Conservation (phyloP, 2,113 vertebrate genomes). For the Aspidoscelis tigris region DNA sequence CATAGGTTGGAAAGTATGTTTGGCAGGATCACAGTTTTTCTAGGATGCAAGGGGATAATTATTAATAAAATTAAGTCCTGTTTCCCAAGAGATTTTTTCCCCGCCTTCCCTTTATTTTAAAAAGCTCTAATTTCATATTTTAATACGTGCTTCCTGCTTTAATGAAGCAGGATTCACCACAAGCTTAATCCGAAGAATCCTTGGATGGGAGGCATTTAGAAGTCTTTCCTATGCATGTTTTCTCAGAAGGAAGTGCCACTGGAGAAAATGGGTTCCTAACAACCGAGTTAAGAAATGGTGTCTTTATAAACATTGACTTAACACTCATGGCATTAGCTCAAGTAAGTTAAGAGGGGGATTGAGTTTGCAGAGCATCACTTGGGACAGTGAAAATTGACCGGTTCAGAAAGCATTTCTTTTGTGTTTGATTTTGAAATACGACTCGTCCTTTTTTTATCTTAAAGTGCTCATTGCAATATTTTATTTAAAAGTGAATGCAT, state of each 20-base stretch:
- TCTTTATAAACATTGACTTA: neutral
- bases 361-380: slow-evolving; percentile 25
- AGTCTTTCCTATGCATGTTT: neutral
- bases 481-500: neutral
- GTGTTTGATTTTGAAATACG: neutral
- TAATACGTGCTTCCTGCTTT: slow-evolving; percentile 40
- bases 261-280: neutral
- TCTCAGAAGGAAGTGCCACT: neutral
- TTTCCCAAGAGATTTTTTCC: neutral
- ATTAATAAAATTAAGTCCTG: neutral
- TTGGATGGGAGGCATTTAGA: neutral
- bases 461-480: neutral
- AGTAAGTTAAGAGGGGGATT: slow-evolving; percentile 10
- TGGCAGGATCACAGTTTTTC: neutral
- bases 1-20: neutral
- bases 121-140: slow-evolving; percentile 1
- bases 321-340: neutral
- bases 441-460: neutral
- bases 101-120: slow-evolving; percentile 20
- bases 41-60: neutral
- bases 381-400: neutral
- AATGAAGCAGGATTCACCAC: neutral
- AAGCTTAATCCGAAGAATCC: neutral
- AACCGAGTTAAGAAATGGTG: neutral
- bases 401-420: neutral